Base-by-base conservation (phyloP, 2,888 invertebrate genomes). In the Gnatocerus cornutus region DNA sequence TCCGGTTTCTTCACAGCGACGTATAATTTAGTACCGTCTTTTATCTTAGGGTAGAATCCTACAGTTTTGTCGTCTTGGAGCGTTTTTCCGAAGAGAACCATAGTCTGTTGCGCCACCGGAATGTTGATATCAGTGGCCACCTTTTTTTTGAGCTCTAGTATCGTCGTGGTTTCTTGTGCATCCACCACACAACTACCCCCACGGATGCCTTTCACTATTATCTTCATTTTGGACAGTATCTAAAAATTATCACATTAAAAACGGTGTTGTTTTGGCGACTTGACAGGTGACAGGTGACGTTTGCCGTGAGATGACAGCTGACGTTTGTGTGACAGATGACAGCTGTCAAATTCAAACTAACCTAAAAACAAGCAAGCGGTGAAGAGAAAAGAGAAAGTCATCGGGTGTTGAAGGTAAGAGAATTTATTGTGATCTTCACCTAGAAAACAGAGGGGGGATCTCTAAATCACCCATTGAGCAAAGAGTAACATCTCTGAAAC, bases 11-110 rank as follows among this genome's bases (percentile, higher is more conserved):
- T 92, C 3, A 92, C 88, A 21, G 93, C 87, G 68, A 94, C 84
- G 80, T 91, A 91, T 46, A 94, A 80, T 83, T 92, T 94, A 10
- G 91, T 89, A 0, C 93, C 93, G 71, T 93, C 92, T 82, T 91
- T 91, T 33, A 94, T 91, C 73, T 88, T 88, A 3, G 91, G 89
- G 82, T 94, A 94, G 46, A 89, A 90, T 43, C 88, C 87, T 48
- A 94, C 84, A 5, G 87, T 87, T 78, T 92, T 91, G 52, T 92
- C 91, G 79, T 94, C 93, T 79, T 89, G 86, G 59, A 94, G 84
- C 0, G 92, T 88, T 76, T 92, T 89, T 0, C 94, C 94, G 3
- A 89, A 85, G n/a, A 91, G 85, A 10, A 94, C 85, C 50, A 94
- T 84, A 76, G 91, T 92, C 81, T 93, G 93, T 78, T 91, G 89